These are phyloP conservation scores for Phoebastria nigripes DNA, from an alignment of 2,797 vertebrate genomes.

Conservation along the genomic window DNA sequence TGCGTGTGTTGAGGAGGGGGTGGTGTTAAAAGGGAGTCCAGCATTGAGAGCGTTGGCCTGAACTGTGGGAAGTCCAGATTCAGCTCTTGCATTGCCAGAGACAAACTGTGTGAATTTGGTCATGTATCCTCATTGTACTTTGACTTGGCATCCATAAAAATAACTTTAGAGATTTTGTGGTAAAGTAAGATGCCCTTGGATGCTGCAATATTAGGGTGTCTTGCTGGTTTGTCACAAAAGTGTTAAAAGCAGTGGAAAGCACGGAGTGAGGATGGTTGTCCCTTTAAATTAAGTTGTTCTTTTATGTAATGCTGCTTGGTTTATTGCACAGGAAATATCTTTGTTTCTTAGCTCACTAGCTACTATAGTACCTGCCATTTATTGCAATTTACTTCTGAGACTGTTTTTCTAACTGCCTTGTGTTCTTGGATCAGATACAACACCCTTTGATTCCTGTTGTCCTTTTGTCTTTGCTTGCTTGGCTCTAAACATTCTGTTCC, in stretches of 20 bases:
- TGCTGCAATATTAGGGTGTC: not conserved
- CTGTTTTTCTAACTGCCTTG: not conserved
- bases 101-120: not conserved
- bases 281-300: not conserved
- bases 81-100: not conserved
- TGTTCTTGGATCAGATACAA: conserved; percentile 7
- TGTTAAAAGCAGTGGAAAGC: not conserved
- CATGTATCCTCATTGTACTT: not conserved
- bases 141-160: not conserved
- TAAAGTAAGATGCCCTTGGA: not conserved
- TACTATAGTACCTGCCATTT: not conserved
- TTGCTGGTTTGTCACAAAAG: not conserved
- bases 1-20: fast-evolving
- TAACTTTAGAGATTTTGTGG: not conserved
- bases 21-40: not conserved
- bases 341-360: not conserved
- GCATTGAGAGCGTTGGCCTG: not conserved
- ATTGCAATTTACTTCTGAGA: not conserved
- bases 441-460: not conserved
- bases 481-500: conserved; percentile 24
- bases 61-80: not conserved
- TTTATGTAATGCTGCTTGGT: not conserved
- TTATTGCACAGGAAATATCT: not conserved
- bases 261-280: not conserved
- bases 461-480: conserved; percentile 36